Percentiles rank a stretch among this genome's conserved stretches.
These are phyloP conservation scores for Aleiodes testaceus DNA, from an alignment of 2,888 invertebrate species.

Conservation along the genomic window DNA sequence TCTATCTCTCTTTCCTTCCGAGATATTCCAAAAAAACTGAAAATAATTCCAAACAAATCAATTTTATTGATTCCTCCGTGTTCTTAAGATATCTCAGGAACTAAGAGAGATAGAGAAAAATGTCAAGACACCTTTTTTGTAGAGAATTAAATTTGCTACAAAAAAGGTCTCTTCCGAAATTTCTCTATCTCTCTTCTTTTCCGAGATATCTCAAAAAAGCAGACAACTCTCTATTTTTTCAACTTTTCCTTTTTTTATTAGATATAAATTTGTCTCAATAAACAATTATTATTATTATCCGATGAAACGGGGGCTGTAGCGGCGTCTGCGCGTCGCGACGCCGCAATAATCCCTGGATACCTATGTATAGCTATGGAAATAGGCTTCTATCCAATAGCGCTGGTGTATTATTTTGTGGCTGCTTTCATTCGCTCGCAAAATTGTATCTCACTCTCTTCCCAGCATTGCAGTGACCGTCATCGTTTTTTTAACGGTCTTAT, in stretches of 20 bases:
- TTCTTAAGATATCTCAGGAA: too few relatives aligned
- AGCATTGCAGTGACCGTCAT: slow-evolving; percentile 25
- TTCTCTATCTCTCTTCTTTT: too few relatives aligned
- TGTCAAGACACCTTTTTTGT: too few relatives aligned
- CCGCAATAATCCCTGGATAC: slow-evolving; percentile 12
- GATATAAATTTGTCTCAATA: not conserved
- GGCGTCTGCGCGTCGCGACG: slow-evolving; percentile 49
- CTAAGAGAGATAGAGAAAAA: too few relatives aligned
- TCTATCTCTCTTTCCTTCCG: too few relatives aligned
- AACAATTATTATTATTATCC: not conserved
- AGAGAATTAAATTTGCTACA: too few relatives aligned
- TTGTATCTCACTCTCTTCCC: slow-evolving; percentile 7
- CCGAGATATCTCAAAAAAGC: too few relatives aligned
- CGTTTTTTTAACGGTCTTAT: not conserved
- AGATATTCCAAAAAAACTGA: too few relatives aligned
- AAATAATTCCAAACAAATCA: too few relatives aligned
- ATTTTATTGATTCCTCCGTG: too few relatives aligned
- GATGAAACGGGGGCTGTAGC: slow-evolving; percentile 35
- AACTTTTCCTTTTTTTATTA: not conserved
- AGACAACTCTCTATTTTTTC: too few relatives aligned
- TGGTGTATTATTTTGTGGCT: slow-evolving; percentile 19
- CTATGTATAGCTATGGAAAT: slow-evolving; percentile 34
- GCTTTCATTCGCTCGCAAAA: slow-evolving; percentile 16
- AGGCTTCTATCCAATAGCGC: slow-evolving; percentile 16
- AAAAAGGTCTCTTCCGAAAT: too few relatives aligned